Conservation (phyloP, 2,113 vertebrate genomes). For the Periophthalmus modestus region DNA sequence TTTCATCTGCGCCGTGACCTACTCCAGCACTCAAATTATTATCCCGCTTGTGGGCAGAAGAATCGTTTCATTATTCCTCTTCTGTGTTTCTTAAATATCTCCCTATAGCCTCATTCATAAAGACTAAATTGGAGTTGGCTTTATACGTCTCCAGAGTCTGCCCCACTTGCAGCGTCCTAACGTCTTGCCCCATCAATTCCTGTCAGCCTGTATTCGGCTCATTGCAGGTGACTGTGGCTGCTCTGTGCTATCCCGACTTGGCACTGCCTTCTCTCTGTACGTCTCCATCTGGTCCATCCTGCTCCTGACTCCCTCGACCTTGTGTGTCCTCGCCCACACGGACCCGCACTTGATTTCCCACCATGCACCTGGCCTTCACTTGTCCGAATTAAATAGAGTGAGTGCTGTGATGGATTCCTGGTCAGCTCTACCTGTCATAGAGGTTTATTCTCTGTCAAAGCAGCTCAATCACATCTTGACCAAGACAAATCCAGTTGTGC, state of each 20-base stretch:
- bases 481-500: slow-evolving; percentile 10
- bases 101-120: slow-evolving; percentile 61
- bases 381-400: slow-evolving; percentile 16
- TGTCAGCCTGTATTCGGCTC: slow-evolving; percentile 60
- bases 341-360: slow-evolving; percentile 19
- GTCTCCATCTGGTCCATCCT: slow-evolving; percentile 61
- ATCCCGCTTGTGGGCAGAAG: slow-evolving; percentile 28
- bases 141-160: slow-evolving; percentile 59
- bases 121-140: slow-evolving; percentile 55
- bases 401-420: slow-evolving; percentile 12
- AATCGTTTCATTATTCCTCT: slow-evolving; percentile 64
- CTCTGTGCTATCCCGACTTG: slow-evolving; percentile 42
- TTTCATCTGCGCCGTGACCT: slow-evolving; percentile 41
- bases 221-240: slow-evolving; percentile 39
- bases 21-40: slow-evolving; percentile 41
- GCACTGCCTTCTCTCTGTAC: slow-evolving; percentile 39
- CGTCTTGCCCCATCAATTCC: slow-evolving; percentile 57
- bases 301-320: slow-evolving; percentile 60
- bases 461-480: slow-evolving; percentile 13
- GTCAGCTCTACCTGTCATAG: neutral
- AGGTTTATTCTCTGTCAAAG: slow-evolving; percentile 30
- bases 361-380: slow-evolving; percentile 16
- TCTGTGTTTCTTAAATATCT: slow-evolving; percentile 46
- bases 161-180: slow-evolving; percentile 50
- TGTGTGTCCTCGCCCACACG: slow-evolving; percentile 30